Percentiles rank a stretch among this genome's conserved stretches.
phyloP scores from a whole-genome alignment of 92 coral and sea anemone genomes.

The Meandrina meandrites region DNA sequence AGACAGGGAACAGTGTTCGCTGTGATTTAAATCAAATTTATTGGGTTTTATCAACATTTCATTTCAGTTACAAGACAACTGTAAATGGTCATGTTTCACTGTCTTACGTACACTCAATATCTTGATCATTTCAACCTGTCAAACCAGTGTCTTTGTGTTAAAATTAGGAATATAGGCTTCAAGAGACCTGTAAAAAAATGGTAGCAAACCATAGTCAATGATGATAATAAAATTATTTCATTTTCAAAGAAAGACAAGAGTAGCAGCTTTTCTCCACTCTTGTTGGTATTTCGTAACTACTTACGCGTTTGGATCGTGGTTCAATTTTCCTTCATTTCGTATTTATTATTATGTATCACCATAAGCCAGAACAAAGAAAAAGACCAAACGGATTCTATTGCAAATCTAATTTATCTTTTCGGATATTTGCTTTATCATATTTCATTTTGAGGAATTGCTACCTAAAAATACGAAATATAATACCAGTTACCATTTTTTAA shows the following conservation, averaged over 20 bases:
- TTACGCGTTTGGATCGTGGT: too few species aligned
- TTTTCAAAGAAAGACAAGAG: neutral
- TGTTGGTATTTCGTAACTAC: too few species aligned
- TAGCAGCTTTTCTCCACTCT: too few species aligned
- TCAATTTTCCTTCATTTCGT: too few species aligned
- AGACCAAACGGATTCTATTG: too few species aligned
- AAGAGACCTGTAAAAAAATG: constrained; percentile 3
- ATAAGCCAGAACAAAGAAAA: too few species aligned
- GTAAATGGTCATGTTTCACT: neutral
- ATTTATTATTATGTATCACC: too few species aligned
- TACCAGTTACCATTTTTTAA: too few species aligned
- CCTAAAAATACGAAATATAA: too few species aligned
- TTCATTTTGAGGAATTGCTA: too few species aligned
- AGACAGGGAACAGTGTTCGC: neutral
- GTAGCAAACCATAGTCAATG: neutral
- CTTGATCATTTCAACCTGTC: neutral
- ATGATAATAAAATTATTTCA: neutral
- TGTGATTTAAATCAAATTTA: constrained; percentile 12
- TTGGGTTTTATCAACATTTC: neutral
- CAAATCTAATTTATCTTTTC: too few species aligned
- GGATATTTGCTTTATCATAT: too few species aligned
- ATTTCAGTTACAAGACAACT: neutral
- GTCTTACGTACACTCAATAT: neutral
- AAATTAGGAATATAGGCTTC: neutral
- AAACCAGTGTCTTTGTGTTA: neutral